Conservation (phyloP, 1,140 invertebrate species). For the Pseudomyrmex cubaensis region DNA sequence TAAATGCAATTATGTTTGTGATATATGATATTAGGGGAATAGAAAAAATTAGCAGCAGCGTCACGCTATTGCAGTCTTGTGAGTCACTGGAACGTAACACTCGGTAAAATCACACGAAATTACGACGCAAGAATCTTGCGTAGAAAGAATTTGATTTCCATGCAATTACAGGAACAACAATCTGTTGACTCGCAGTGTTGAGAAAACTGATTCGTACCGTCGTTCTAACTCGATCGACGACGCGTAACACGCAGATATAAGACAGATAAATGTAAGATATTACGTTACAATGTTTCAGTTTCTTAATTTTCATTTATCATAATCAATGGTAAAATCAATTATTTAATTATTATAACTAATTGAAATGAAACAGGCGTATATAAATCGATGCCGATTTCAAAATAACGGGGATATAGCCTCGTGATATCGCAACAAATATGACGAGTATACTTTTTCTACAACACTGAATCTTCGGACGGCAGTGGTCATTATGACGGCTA, state of each 20-base stretch:
- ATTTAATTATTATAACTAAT: too few species aligned
- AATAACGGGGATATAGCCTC: too few species aligned
- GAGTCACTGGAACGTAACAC: conserved; percentile 63
- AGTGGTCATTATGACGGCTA: conserved; percentile 24
- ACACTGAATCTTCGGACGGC: neutral
- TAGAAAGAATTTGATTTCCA: conserved; percentile 58
- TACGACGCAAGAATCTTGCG: conserved; percentile 3
- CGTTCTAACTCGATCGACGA: neutral
- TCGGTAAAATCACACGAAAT: conserved; percentile 50
- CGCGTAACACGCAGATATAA: too few species aligned
- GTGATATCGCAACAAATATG: too few species aligned
- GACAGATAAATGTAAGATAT: too few species aligned
- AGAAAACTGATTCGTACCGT: conserved; percentile 11
- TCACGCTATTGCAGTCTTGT: conserved; percentile 69
- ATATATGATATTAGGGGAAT: conserved; percentile 17
- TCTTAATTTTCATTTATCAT: too few species aligned
- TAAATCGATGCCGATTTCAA: too few species aligned
- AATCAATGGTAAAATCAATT: too few species aligned
- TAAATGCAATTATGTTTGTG: conserved; percentile 35
- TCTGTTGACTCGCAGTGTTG: conserved; percentile 2
- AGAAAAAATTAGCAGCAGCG: conserved; percentile 31
- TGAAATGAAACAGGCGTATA: too few species aligned
- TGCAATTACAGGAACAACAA: conserved; percentile 44
- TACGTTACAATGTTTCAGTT: too few species aligned
- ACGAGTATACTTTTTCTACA: conserved; percentile 4